A percentile compares a stretch with the other conserved stretches of the same genome.
phyloP scores from a whole-genome alignment of 1,140 invertebrate species.

The Apis cerana region DNA sequence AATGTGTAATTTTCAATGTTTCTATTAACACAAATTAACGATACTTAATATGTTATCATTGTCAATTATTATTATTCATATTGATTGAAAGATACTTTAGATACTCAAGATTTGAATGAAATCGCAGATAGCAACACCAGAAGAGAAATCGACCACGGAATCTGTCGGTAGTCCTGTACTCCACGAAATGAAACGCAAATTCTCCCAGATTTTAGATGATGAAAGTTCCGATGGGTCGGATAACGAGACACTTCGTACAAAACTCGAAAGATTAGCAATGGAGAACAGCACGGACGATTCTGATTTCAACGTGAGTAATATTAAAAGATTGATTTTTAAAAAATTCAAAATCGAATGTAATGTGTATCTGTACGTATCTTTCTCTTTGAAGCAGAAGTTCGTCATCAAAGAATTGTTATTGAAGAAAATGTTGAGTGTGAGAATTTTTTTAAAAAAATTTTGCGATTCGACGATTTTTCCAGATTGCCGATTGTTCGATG shows the following conservation, averaged over 20 bases:
- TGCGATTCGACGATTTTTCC: not conserved
- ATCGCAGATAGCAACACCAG: conserved; percentile 45
- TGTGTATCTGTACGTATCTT: not conserved
- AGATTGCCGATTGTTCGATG: not conserved
- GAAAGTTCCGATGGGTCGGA: conserved; percentile 53
- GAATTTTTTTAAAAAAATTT: not conserved
- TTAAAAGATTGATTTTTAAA: not conserved
- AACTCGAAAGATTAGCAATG: conserved; percentile 61
- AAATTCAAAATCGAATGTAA: not conserved
- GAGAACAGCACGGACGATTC: conserved; percentile 62
- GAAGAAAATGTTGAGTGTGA: no score
- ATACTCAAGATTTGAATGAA: no score
- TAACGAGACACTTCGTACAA: conserved; percentile 54
- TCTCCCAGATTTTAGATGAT: conserved; percentile 50
- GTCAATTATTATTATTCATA: not conserved
- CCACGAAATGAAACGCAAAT: conserved; percentile 62
- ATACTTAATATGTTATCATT: not conserved
- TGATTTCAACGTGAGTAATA: conserved; percentile 67
- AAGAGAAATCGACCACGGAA: conserved; percentile 64
- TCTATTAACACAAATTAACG: no score
- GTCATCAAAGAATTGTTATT: no score
- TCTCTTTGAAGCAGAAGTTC: no score
- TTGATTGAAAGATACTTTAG: not conserved
- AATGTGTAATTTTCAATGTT: no score
- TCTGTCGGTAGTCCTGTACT: conserved; percentile 25